phyloP scores from a whole-genome alignment of 2,797 vertebrate genomes.

The Hozukius guyotensis region DNA sequence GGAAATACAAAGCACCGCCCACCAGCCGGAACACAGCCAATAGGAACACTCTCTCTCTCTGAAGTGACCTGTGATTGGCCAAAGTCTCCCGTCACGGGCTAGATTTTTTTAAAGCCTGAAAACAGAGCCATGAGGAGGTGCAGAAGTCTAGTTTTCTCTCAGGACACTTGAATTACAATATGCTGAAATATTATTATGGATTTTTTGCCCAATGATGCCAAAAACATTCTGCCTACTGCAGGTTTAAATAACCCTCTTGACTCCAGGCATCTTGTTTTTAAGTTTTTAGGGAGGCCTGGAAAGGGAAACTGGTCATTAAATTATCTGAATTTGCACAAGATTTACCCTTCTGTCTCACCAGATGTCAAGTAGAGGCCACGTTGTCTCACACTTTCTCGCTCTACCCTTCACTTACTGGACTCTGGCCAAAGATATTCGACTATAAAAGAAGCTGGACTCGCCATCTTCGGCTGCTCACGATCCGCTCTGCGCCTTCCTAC shows the following conservation, averaged over 20 bases:
- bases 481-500: neutral
- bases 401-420: neutral
- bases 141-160: too few relatives aligned
- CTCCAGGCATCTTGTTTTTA: neutral
- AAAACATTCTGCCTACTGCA: neutral
- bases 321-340: neutral
- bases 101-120: too few relatives aligned
- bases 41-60: too few relatives aligned
- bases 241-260: neutral
- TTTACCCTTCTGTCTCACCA: neutral
- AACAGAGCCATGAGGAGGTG: too few relatives aligned
- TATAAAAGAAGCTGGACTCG: neutral
- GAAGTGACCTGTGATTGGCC: too few relatives aligned
- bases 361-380: neutral
- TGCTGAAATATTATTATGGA: too few relatives aligned
- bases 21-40: fast-evolving
- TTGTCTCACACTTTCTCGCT: neutral
- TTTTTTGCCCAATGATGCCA: too few relatives aligned
- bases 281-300: neutral
- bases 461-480: neutral
- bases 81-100: too few relatives aligned
- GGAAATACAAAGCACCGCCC: too few relatives aligned
- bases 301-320: neutral
- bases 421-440: neutral
- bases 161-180: too few relatives aligned